Percentiles rank a stretch among this genome's conserved stretches.
These are phyloP conservation scores for Ecliptopera silaceata DNA, from an alignment of 2,888 invertebrate genomes.

Conservation along the genomic window DNA sequence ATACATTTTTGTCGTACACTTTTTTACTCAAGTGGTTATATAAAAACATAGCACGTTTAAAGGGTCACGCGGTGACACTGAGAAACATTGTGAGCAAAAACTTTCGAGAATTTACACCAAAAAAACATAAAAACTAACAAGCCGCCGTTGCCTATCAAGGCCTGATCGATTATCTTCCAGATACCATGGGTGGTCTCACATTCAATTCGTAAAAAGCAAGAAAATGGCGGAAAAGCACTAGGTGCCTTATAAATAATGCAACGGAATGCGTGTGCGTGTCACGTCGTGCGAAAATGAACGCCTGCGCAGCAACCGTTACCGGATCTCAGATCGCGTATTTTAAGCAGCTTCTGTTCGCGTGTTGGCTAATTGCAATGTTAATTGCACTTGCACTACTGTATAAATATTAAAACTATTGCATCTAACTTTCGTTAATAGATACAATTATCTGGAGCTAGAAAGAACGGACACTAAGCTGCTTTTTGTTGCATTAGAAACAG, in stretches of 20 bases:
- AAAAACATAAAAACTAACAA: slow-evolving; percentile 55
- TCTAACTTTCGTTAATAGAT: slow-evolving; percentile 25
- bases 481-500: neutral
- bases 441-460: slow-evolving; percentile 14
- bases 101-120: slow-evolving; percentile 46
- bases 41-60: neutral
- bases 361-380: slow-evolving; percentile 39
- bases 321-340: slow-evolving; percentile 46
- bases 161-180: slow-evolving; percentile 37
- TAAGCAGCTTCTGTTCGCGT: slow-evolving; percentile 36
- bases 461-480: neutral
- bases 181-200: slow-evolving; percentile 51
- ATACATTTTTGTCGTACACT: neutral
- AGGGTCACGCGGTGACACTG: neutral
- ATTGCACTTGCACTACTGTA: slow-evolving; percentile 34
- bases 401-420: slow-evolving; percentile 32
- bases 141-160: slow-evolving; percentile 38
- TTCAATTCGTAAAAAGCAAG: slow-evolving; percentile 49
- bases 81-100: slow-evolving; percentile 24
- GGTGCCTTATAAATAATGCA: slow-evolving; percentile 72
- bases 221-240: slow-evolving; percentile 71
- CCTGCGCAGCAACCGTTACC: slow-evolving; percentile 46
- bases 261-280: slow-evolving; percentile 58
- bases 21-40: neutral
- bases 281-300: slow-evolving; percentile 66